Percentiles rank a stretch among this genome's conserved stretches.
Conservation (phyloP, 2,888 invertebrate species). For the Xylocampa areola region DNA sequence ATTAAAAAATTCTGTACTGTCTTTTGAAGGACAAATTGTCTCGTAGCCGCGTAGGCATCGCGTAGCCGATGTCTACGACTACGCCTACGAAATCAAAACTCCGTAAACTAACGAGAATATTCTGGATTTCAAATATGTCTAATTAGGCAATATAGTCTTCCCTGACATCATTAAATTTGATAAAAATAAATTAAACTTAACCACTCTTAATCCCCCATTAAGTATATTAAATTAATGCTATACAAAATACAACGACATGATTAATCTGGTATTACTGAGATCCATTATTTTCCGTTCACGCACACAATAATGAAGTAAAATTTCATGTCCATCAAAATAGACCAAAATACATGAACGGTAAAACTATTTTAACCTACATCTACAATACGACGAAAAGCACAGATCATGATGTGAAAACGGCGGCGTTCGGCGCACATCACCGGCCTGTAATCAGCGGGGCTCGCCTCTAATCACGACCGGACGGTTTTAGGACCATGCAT, state of each 20-base stretch:
- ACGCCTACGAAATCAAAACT: slow-evolving; percentile 4
- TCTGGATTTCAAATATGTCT: too few relatives aligned
- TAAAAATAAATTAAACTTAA: too few relatives aligned
- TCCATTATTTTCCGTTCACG: too few relatives aligned
- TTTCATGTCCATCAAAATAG: too few relatives aligned
- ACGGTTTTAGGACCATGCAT: slow-evolving; percentile 33
- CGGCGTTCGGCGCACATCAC: slow-evolving; percentile 64
- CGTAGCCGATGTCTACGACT: slow-evolving; percentile 54
- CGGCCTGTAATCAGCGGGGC: slow-evolving; percentile 68
- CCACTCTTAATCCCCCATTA: too few relatives aligned
- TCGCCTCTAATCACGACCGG: slow-evolving; percentile 62
- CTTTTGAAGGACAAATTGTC: slow-evolving; percentile 40
- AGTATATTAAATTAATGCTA: too few relatives aligned
- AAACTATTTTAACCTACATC: slow-evolving; percentile 11
- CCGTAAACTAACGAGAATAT: background rate
- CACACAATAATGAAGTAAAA: too few relatives aligned
- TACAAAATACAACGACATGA: too few relatives aligned
- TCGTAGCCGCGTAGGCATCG: slow-evolving; percentile 58
- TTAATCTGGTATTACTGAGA: too few relatives aligned
- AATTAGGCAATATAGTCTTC: too few relatives aligned
- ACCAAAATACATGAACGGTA: too few relatives aligned
- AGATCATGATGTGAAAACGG: slow-evolving; percentile 53
- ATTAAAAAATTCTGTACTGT: slow-evolving; percentile 16
- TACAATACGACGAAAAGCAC: slow-evolving; percentile 27
- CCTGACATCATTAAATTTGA: too few relatives aligned